phyloP scores from a whole-genome alignment of 2,113 vertebrate genomes.

The Anhinga anhinga region DNA sequence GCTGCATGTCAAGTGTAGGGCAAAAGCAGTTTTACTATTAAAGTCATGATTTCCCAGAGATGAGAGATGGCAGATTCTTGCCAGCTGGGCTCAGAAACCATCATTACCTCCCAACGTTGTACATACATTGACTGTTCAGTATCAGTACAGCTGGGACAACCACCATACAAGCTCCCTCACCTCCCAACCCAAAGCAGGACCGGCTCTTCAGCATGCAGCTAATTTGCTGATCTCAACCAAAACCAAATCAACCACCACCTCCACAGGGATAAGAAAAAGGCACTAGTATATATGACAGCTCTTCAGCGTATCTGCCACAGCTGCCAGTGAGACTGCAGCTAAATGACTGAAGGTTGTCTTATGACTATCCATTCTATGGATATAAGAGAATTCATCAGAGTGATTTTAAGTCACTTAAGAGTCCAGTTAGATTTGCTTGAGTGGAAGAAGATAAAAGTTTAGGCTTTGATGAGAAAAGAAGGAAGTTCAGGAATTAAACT shows the following conservation, averaged over 20 bases:
- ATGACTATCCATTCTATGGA: neutral
- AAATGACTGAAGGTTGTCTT: neutral
- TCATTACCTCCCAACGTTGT: accelerated
- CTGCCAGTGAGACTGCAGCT: neutral
- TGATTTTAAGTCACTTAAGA: neutral
- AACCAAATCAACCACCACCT: neutral
- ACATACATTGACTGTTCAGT: accelerated
- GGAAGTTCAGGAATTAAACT: neutral
- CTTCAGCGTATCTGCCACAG: neutral
- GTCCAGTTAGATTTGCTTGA: neutral
- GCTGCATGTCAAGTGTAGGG: accelerated
- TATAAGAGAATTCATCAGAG: neutral
- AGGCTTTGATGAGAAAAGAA: neutral
- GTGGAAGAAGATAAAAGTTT: neutral
- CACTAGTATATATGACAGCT: neutral
- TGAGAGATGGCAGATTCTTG: neutral
- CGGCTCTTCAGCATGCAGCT: neutral
- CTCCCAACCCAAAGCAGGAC: neutral
- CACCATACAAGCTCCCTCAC: neutral
- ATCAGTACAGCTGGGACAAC: neutral
- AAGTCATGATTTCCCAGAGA: neutral
- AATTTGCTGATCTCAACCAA: neutral
- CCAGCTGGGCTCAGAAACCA: neutral
- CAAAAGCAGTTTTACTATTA: neutral
- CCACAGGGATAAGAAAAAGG: neutral